Evolutionary conservation across 1,140 invertebrate species (phyloP).

Genomic region (Leptinotarsa defecta): DNA sequence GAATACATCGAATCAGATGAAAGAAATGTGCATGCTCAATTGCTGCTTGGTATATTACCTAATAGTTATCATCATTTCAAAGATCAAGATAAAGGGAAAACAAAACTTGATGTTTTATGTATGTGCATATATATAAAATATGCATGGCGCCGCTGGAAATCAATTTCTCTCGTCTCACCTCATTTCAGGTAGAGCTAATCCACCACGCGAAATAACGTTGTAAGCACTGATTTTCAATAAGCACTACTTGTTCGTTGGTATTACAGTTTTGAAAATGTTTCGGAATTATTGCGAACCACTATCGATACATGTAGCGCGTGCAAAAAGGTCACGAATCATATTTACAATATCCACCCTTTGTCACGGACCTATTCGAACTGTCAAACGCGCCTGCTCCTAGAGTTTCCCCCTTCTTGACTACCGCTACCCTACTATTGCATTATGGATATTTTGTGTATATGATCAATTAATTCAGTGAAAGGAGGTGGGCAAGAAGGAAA

Average conservation of each 20-base stretch:
- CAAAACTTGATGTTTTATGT: neutral
- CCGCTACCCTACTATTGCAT: constrained; percentile 20
- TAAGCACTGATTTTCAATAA: neutral
- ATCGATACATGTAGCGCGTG: constrained; percentile 17
- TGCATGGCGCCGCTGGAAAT: neutral
- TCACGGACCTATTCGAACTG: constrained; percentile 3
- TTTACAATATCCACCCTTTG: neutral
- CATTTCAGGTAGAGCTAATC: constrained; percentile 8
- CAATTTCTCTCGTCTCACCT: constrained; percentile 7
- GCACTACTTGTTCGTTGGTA: neutral
- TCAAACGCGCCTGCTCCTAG: constrained; percentile 10
- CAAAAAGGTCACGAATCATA: neutral
- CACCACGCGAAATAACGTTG: neutral
- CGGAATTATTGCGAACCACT: constrained; percentile 13
- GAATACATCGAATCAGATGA: neutral
- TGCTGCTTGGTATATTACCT: neutral
- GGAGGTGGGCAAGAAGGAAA: constrained; percentile 4
- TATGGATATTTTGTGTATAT: constrained; percentile 25
- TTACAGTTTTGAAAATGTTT: neutral
- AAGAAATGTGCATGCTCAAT: neutral
- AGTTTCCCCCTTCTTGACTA: neutral
- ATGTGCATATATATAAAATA: constrained; percentile 4
- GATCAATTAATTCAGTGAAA: constrained; percentile 14
- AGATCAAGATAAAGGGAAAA: neutral
- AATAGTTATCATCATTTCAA: neutral